phyloP scores from a whole-genome alignment of 2,113 vertebrate genomes.

The Leptobrachium leishanense region DNA sequence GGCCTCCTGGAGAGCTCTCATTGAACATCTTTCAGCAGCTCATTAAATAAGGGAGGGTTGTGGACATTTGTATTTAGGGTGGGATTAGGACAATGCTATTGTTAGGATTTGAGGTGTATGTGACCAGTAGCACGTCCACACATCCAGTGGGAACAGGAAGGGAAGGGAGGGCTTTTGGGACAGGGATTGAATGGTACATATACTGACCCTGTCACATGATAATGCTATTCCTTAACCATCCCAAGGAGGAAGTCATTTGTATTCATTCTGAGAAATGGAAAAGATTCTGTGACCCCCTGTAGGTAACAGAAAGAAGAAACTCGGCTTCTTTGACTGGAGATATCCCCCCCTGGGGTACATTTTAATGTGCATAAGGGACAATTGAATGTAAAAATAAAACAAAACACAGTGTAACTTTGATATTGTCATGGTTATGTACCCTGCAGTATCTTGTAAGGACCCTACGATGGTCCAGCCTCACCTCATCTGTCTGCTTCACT shows the following conservation, averaged over 20 bases:
- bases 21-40: background rate
- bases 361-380: background rate
- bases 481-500: too few relatives aligned
- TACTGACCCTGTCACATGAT: slow-evolving; percentile 12
- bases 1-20: background rate
- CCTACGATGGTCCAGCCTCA: too few relatives aligned
- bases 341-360: background rate
- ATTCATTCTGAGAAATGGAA: slow-evolving; percentile 14
- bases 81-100: background rate
- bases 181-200: background rate
- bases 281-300: background rate
- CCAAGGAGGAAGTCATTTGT: slow-evolving; percentile 12
- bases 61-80: slow-evolving; percentile 17
- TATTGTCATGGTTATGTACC: too few relatives aligned
- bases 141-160: background rate
- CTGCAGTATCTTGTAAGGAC: too few relatives aligned
- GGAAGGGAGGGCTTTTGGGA: background rate
- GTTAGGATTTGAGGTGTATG: background rate
- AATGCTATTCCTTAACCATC: slow-evolving; percentile 16
- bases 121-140: slow-evolving; percentile 24
- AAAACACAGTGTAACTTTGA: background rate
- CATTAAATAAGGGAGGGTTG: background rate
- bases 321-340: background rate
- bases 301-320: background rate
- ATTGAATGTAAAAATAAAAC: background rate